phyloP scores from a whole-genome alignment of 2,797 vertebrate species.

The Sebastes vulpes region DNA sequence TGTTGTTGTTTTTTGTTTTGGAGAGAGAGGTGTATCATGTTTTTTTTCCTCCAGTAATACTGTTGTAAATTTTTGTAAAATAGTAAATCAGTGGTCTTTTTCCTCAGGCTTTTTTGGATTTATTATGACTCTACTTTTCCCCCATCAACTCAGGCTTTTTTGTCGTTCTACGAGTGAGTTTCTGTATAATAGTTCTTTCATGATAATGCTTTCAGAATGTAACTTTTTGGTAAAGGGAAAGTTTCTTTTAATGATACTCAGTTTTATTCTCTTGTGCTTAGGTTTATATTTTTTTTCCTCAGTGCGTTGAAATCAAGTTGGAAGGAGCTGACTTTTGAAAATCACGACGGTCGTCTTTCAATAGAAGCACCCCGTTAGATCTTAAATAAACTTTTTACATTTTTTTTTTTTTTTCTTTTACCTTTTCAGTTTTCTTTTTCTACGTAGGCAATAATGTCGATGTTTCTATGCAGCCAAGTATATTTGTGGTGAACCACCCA shows the following conservation, averaged over 20 bases:
- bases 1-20: slow-evolving; percentile 82
- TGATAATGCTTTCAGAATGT: slow-evolving; percentile 91
- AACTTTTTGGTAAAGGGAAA: slow-evolving; percentile 90
- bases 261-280: slow-evolving; percentile 65
- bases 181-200: slow-evolving; percentile 87
- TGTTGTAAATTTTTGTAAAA: slow-evolving; percentile 99
- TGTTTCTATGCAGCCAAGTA: slow-evolving; percentile 98
- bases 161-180: slow-evolving; percentile 87
- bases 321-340: slow-evolving; percentile 76
- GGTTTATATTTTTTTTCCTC: slow-evolving; percentile 72
- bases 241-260: slow-evolving; percentile 79
- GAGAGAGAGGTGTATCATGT: slow-evolving; percentile 87
- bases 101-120: slow-evolving; percentile 92
- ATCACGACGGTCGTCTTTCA: slow-evolving; percentile 63
- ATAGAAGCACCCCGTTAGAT: slow-evolving; percentile 78
- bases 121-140: slow-evolving; percentile 88
- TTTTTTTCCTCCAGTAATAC: slow-evolving; percentile 86
- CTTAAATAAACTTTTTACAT: slow-evolving; percentile 78
- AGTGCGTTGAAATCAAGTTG: slow-evolving; percentile 77
- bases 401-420: slow-evolving; percentile 60
- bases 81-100: slow-evolving; percentile 93
- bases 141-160: slow-evolving; percentile 96
- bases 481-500: slow-evolving; percentile 90
- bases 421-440: slow-evolving; percentile 73
- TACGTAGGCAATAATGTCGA: slow-evolving; percentile 95